Evolutionary conservation across 2,113 vertebrate genomes (phyloP).

Genomic region (Hippocampus zosterae): DNA sequence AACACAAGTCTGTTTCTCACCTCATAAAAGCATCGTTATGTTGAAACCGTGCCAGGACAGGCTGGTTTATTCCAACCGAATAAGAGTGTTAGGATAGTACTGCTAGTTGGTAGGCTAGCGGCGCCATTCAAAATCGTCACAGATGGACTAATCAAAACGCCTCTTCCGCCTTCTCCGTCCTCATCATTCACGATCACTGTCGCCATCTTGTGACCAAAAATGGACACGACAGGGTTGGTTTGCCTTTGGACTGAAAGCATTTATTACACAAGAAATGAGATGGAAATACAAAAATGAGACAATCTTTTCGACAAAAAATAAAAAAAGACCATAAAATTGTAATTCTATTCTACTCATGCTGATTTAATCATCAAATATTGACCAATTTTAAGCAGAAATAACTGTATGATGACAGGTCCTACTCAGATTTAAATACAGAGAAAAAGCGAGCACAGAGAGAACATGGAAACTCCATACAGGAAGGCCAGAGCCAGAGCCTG

Average conservation of each 20-base stretch:
- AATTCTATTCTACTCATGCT: not conserved
- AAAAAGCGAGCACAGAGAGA: not conserved
- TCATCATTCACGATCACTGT: not conserved
- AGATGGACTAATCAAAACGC: slow-evolving; percentile 12
- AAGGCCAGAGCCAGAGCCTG: no score
- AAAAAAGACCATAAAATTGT: not conserved
- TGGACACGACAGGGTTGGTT: not conserved
- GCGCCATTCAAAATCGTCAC: slow-evolving; percentile 35
- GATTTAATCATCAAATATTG: no score
- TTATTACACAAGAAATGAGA: not conserved
- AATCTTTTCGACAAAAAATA: not conserved
- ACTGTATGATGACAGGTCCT: not conserved
- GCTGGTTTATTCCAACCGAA: no score
- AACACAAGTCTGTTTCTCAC: not conserved
- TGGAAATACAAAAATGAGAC: not conserved
- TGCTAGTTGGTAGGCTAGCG: not conserved
- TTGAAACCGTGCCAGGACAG: no score
- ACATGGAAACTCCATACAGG: not conserved
- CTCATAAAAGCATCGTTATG: not conserved
- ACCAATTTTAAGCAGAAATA: not conserved
- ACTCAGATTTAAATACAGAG: not conserved
- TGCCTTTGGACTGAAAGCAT: not conserved
- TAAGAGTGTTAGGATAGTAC: not conserved
- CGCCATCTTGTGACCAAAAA: slow-evolving; percentile 24
- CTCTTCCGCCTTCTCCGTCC: slow-evolving; percentile 21